These are phyloP conservation scores for Epizoanthus illoricatus DNA, from an alignment of 92 coral and sea anemone genomes.

Conservation along the genomic window DNA sequence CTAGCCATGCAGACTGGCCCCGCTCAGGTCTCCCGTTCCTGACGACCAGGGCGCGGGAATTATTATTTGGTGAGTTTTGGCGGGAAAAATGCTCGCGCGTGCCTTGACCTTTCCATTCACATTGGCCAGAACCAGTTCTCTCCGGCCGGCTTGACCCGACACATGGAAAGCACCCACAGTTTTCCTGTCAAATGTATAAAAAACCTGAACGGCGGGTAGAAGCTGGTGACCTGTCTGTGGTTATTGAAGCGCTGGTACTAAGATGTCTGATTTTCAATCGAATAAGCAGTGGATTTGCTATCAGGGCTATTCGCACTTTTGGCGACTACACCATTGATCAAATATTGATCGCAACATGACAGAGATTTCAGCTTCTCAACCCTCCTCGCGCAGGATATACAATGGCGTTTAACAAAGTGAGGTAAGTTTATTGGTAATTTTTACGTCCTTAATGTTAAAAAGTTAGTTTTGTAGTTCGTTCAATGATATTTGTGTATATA, in stretches of 20 bases:
- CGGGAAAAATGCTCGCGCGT: too few species aligned
- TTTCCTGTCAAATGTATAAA: neutral
- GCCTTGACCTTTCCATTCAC: too few species aligned
- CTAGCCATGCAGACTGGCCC: too few species aligned
- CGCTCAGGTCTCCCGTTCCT: too few species aligned
- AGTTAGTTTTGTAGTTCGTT: neutral
- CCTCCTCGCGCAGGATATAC: neutral
- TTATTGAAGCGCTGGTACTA: constrained; percentile 12
- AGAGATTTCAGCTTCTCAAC: neutral
- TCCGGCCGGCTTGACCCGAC: too few species aligned
- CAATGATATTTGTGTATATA: too few species aligned
- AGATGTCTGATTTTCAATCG: neutral
- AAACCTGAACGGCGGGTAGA: neutral
- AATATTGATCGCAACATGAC: neutral
- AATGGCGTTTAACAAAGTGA: neutral
- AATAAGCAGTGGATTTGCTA: neutral
- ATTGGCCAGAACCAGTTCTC: too few species aligned
- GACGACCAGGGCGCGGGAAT: too few species aligned
- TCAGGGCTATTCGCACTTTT: neutral
- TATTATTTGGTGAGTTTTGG: too few species aligned
- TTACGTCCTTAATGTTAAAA: neutral
- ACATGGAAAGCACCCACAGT: neutral
- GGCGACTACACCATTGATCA: neutral
- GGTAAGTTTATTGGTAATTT: neutral
- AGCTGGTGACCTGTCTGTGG: constrained; percentile 3